phyloP scores from a whole-genome alignment of 2,113 vertebrate species.

The Pedetes capensis region DNA sequence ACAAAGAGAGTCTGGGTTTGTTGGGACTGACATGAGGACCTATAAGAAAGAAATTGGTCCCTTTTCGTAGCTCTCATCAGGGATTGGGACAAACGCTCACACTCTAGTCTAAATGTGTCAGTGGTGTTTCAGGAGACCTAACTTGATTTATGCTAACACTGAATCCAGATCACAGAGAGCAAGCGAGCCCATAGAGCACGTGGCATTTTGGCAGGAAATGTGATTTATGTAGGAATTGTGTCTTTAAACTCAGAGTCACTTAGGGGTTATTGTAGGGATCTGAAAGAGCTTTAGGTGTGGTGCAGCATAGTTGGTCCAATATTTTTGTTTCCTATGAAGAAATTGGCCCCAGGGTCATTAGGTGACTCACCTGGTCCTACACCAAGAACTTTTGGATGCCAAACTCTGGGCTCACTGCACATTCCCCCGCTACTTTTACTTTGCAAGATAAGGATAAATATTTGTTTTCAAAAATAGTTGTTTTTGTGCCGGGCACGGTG shows the following conservation, averaged over 20 bases:
- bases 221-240: slow-evolving; percentile 32
- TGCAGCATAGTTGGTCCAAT: neutral
- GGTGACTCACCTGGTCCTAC: neutral
- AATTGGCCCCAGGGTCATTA: neutral
- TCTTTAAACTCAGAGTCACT: slow-evolving; percentile 40
- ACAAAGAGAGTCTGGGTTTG: neutral
- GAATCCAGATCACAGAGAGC: slow-evolving; percentile 43
- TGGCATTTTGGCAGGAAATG: slow-evolving; percentile 55
- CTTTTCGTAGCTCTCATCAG: neutral
- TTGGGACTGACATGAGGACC: neutral
- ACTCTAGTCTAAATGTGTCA: slow-evolving; percentile 52
- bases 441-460: neutral
- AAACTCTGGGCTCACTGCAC: accelerated
- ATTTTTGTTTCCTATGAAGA: slow-evolving; percentile 19
- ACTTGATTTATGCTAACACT: slow-evolving; percentile 39
- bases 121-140: slow-evolving; percentile 19
- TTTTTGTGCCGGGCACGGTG: too few relatives aligned
- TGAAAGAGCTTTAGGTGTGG: neutral
- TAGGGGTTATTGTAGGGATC: slow-evolving; percentile 46
- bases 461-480: neutral
- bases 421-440: neutral
- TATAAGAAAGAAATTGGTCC: neutral
- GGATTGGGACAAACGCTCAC: neutral
- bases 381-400: neutral
- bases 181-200: slow-evolving; percentile 35